These are phyloP conservation scores for Bombus vancouverensis DNA, from an alignment of 1,140 invertebrate species.

Conservation along the genomic window DNA sequence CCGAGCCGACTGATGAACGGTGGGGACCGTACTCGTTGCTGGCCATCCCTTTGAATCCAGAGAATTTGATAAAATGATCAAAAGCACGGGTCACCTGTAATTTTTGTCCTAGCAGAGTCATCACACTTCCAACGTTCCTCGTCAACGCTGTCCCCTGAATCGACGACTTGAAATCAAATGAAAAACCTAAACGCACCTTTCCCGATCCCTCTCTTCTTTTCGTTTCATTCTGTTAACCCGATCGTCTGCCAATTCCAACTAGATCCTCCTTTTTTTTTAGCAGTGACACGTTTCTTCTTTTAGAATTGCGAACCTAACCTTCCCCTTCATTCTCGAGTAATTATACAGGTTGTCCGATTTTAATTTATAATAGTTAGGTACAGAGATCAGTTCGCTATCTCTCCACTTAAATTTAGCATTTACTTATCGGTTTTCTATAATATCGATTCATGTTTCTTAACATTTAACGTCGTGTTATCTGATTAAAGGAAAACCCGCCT, in stretches of 20 bases:
- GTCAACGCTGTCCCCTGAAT: slow-evolving; percentile 20
- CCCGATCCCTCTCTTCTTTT: slow-evolving; percentile 31
- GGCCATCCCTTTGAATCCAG: slow-evolving; percentile 38
- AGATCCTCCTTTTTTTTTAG: background rate
- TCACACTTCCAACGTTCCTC: slow-evolving; percentile 26
- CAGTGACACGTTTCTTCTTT: background rate
- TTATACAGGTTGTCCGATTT: no score
- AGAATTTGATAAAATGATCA: slow-evolving; percentile 43
- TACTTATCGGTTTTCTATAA: no score
- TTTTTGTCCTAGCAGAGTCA: slow-evolving; percentile 28
- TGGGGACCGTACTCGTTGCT: background rate
- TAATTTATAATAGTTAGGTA: no score
- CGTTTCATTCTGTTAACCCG: slow-evolving; percentile 13
- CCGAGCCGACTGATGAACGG: slow-evolving; percentile 22
- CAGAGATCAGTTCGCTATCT: no score
- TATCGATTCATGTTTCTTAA: no score
- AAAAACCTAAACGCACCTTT: slow-evolving; percentile 45
- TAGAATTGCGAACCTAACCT: background rate
- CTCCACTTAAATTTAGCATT: no score
- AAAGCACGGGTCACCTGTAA: slow-evolving; percentile 33
- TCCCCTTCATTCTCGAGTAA: no score
- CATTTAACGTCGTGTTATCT: no score
- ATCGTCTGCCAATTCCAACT: slow-evolving; percentile 16
- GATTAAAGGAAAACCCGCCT: no score
- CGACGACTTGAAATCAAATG: slow-evolving; percentile 31